Conservation (phyloP, 1,140 invertebrate species). For the Bombus turneri region DNA sequence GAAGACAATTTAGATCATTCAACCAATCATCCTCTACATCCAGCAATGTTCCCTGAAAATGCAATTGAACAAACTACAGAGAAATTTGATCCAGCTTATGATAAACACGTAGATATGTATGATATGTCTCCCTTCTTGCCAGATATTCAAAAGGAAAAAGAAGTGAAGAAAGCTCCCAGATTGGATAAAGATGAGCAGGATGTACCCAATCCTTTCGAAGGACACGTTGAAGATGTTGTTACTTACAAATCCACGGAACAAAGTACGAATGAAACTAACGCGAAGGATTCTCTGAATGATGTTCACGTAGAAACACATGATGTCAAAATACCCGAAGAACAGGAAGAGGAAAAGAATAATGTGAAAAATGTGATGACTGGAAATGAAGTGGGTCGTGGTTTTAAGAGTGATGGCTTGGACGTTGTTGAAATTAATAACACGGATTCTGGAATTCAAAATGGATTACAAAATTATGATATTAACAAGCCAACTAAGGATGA, state of each 20-base stretch:
- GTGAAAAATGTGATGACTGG: background rate
- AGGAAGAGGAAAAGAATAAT: background rate
- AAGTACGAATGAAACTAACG: constrained; percentile 38
- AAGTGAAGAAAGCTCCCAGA: constrained; percentile 74
- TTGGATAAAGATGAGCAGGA: constrained; percentile 80
- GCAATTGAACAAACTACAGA: constrained; percentile 54
- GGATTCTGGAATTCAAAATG: background rate
- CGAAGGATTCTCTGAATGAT: constrained; percentile 51
- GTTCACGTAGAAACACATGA: background rate
- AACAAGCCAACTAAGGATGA: background rate
- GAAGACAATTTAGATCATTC: constrained; percentile 57
- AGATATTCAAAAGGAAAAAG: constrained; percentile 80
- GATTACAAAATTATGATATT: constrained; percentile 1
- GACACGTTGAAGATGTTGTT: constrained; percentile 73
- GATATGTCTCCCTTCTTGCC: constrained; percentile 87
- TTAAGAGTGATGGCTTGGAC: background rate
- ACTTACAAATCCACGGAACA: constrained; percentile 34
- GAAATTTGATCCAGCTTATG: constrained; percentile 54
- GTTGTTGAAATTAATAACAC: constrained; percentile 28
- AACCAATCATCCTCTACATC: constrained; percentile 60
- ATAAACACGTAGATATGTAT: constrained; percentile 63
- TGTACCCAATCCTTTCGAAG: constrained; percentile 78
- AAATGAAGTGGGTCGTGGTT: background rate
- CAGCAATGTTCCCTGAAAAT: constrained; percentile 59
- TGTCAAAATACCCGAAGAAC: background rate